phyloP scores from a whole-genome alignment of 64 coral and sea anemone species.

The Montipora foliosa region DNA sequence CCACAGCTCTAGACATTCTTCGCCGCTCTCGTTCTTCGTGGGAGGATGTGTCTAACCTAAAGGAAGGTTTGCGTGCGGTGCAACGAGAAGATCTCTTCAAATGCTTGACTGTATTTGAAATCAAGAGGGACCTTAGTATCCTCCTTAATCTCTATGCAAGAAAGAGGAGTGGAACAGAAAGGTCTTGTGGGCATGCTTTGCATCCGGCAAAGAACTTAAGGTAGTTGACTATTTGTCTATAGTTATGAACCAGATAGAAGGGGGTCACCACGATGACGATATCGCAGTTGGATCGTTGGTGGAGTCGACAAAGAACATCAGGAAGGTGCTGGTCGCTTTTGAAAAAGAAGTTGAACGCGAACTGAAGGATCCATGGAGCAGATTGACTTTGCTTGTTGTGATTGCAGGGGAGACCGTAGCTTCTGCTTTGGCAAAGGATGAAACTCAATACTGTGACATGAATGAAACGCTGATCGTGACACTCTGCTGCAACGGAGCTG shows the following conservation, averaged over 20 bases:
- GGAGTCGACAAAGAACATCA: background rate
- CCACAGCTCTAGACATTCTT: background rate
- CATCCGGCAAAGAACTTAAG: background rate
- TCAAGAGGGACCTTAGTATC: background rate
- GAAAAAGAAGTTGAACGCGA: background rate
- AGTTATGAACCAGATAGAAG: background rate
- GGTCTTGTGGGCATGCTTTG: background rate
- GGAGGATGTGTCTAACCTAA: background rate
- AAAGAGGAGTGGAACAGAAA: background rate
- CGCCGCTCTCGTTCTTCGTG: background rate
- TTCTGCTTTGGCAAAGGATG: background rate
- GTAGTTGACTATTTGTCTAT: background rate
- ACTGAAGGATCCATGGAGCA: background rate
- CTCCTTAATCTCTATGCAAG: constrained; percentile 17
- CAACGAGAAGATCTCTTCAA: background rate
- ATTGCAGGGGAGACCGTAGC: background rate
- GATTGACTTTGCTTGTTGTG: background rate
- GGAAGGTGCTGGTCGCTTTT: background rate
- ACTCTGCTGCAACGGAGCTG: background rate
- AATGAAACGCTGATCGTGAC: background rate
- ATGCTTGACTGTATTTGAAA: background rate
- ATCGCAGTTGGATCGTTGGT: background rate
- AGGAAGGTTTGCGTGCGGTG: background rate
- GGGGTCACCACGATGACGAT: background rate
- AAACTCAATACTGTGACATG: background rate